phyloP scores from a whole-genome alignment of 2,113 vertebrate species.

The Mus spicilegus region DNA sequence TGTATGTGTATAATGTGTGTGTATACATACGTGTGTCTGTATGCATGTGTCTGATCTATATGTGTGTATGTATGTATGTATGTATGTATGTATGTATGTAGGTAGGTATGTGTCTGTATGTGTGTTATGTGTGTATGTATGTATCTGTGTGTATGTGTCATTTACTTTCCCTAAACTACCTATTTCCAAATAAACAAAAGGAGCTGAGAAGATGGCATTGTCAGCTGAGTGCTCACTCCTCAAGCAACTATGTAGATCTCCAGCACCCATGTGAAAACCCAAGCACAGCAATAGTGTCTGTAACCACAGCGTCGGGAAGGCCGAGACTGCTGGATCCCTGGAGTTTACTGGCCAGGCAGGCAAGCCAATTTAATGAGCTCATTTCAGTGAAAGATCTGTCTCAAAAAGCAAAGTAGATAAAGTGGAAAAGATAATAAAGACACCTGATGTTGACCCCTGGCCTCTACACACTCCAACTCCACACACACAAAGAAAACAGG shows the following conservation, averaged over 20 bases:
- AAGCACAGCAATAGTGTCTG: not conserved
- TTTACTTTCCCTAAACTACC: not conserved
- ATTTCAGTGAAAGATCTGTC: not conserved
- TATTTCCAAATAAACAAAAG: not conserved
- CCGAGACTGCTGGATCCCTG: not conserved
- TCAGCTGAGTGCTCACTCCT: not conserved
- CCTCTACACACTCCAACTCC: not conserved
- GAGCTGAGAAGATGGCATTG: not conserved
- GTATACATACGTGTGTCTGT: no score
- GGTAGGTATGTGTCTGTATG: no score
- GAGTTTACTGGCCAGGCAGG: not conserved
- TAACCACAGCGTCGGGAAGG: not conserved
- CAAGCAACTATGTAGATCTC: not conserved
- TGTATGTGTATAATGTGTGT: no score
- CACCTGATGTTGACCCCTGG: not conserved
- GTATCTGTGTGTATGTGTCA: not conserved
- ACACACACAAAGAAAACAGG: not conserved
- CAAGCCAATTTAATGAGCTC: not conserved
- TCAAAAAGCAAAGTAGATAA: not conserved
- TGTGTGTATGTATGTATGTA: no score
- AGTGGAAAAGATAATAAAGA: not conserved
- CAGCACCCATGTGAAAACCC: not conserved
- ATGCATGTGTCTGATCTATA: no score
- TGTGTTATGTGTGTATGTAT: no score
- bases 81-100: no score